Conservation (phyloP, 2,888 invertebrate genomes). For the Lucinisca nassula region DNA sequence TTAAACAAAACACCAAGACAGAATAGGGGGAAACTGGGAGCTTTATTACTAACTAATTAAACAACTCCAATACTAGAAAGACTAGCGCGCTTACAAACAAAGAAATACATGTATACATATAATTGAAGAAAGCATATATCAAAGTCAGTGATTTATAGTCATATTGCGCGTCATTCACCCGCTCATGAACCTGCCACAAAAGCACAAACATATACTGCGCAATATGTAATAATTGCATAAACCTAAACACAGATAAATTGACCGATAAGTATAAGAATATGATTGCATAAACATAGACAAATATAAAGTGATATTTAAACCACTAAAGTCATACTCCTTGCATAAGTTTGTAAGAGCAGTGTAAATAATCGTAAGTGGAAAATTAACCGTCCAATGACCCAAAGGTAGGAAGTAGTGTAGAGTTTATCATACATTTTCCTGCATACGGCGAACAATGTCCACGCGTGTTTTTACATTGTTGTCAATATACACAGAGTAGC, state of each 20-base stretch:
- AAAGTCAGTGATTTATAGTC: too few relatives aligned
- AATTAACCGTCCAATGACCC: not conserved
- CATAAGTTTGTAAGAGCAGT: not conserved
- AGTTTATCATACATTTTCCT: not conserved
- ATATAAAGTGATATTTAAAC: not conserved
- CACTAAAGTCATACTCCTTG: not conserved
- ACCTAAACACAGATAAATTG: not conserved
- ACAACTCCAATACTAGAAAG: too few relatives aligned
- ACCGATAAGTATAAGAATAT: not conserved
- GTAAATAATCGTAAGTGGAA: not conserved
- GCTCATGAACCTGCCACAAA: not conserved
- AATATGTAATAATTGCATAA: not conserved
- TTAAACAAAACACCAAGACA: too few relatives aligned
- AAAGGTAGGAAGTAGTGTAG: not conserved
- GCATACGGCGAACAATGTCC: not conserved
- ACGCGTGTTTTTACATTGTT: not conserved
- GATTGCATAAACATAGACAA: not conserved
- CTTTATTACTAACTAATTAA: too few relatives aligned
- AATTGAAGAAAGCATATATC: too few relatives aligned
- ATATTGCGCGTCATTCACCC: not conserved
- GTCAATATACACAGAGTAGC: slow-evolving; percentile 13
- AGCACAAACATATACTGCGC: not conserved
- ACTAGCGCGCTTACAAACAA: too few relatives aligned
- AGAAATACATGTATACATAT: too few relatives aligned
- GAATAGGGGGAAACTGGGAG: too few relatives aligned